Percentiles rank a stretch among this genome's conserved stretches.
Evolutionary conservation across 2,113 vertebrate genomes (phyloP).

Genomic region (Apaloderma vittatum): DNA sequence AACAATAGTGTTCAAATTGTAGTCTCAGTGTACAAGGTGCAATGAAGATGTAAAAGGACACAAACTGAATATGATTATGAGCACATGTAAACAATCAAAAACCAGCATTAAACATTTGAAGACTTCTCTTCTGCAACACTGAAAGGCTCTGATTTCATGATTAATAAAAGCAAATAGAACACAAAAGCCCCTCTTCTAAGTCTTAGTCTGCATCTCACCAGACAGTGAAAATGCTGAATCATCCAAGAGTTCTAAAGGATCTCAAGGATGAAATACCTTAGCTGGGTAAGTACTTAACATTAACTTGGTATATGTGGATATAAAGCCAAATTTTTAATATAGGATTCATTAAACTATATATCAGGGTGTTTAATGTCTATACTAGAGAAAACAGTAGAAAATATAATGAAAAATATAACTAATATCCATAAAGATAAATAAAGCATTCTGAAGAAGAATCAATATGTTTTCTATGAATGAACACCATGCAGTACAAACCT

Average conservation of each 20-base stretch:
- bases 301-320: not conserved
- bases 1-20: not conserved
- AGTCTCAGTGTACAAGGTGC: not conserved
- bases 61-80: not conserved
- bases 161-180: slow-evolving; percentile 61
- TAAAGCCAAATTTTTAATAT: not conserved
- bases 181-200: slow-evolving; percentile 14
- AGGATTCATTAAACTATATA: not conserved
- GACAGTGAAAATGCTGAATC: slow-evolving; percentile 10
- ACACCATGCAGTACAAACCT: slow-evolving; percentile 46
- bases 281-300: not conserved
- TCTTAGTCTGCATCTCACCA: not conserved
- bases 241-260: slow-evolving; percentile 33
- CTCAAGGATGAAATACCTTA: slow-evolving; percentile 26
- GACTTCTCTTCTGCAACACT: slow-evolving; percentile 2
- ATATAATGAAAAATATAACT: not conserved
- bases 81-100: not conserved
- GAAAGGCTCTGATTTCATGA: slow-evolving; percentile 70
- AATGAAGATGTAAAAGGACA: not conserved
- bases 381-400: slow-evolving; percentile 7
- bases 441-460: not conserved
- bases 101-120: not conserved
- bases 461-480: slow-evolving; percentile 5
- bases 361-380: not conserved
- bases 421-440: slow-evolving; percentile 4